These are phyloP conservation scores for Andricus grossulariae DNA, from an alignment of 1,140 invertebrate species.

Conservation along the genomic window DNA sequence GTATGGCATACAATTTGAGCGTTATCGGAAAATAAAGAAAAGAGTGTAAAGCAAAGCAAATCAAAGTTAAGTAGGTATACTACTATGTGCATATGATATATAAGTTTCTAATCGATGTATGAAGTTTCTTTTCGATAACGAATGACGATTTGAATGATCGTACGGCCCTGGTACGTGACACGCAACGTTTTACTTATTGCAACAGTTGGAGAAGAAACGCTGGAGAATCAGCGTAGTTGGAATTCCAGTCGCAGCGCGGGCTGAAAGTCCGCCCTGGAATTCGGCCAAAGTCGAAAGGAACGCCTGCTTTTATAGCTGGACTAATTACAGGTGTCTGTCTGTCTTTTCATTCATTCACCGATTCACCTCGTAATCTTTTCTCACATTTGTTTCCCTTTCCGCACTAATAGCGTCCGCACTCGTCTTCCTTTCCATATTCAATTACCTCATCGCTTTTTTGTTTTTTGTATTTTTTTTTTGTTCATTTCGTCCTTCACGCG, in stretches of 20 bases:
- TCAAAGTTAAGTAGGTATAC: too few relatives aligned
- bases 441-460: not conserved
- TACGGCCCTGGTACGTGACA: constrained; percentile 33
- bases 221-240: constrained; percentile 39
- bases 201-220: constrained; percentile 38
- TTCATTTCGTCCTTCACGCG: not conserved
- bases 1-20: not conserved
- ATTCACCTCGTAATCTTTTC: constrained; percentile 12
- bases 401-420: not conserved
- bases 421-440: not conserved
- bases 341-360: not conserved
- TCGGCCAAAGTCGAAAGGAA: constrained; percentile 60
- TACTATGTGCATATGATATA: too few relatives aligned
- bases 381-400: not conserved
- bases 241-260: constrained; percentile 49
- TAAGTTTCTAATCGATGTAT: constrained; percentile 3
- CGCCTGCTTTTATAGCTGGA: constrained; percentile 32
- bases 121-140: not conserved
- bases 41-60: not conserved
- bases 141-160: constrained; percentile 28
- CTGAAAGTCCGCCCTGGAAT: constrained; percentile 61
- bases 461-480: not conserved
- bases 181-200: constrained; percentile 38
- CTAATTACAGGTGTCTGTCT: constrained; percentile 4
- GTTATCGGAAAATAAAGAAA: not conserved